Evolutionary conservation across 2,888 invertebrate species (phyloP).

Genomic region (Ormia ochracea): DNA sequence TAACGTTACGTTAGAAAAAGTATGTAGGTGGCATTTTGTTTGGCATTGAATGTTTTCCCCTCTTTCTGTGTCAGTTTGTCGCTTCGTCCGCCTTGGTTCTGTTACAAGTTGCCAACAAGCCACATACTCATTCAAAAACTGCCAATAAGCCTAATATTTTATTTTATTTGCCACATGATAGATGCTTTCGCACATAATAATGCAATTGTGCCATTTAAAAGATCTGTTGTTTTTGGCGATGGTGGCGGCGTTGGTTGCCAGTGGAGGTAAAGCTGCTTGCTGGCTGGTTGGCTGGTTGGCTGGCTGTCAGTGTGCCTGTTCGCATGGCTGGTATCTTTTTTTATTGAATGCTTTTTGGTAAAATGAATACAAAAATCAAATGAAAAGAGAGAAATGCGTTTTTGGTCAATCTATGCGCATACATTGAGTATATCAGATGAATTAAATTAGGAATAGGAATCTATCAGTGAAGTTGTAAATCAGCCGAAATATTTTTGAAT

Average conservation of each 20-base stretch:
- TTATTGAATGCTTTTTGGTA: not conserved
- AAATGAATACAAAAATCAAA: not conserved
- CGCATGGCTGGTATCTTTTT: conserved; percentile 25
- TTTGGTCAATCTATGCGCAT: conserved; percentile 26
- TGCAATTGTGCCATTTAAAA: conserved; percentile 55
- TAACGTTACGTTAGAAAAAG: conserved; percentile 13
- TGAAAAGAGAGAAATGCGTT: conserved; percentile 48
- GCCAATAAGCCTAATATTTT: conserved; percentile 32
- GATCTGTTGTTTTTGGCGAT: conserved; percentile 28
- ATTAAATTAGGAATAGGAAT: no score
- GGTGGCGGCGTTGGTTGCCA: not conserved
- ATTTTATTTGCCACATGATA: conserved; percentile 46
- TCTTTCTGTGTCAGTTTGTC: not conserved
- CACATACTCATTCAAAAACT: not conserved
- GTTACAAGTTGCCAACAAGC: not conserved
- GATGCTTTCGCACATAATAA: conserved; percentile 62
- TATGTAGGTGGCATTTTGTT: conserved; percentile 60
- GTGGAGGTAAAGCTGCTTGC: conserved; percentile 19
- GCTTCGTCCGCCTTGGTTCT: not conserved
- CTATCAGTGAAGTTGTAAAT: no score
- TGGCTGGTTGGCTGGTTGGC: conserved; percentile 1
- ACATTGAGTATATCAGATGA: no score
- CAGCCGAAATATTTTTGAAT: no score
- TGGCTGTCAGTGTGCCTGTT: conserved; percentile 16
- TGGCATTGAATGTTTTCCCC: conserved; percentile 38